Evolutionary conservation across 30 jellyfish, hydroid and myxozoan genomes (phyloP), one percentile per base, ranked within the genome.

Genomic region (Hydra vulgaris): DNA sequence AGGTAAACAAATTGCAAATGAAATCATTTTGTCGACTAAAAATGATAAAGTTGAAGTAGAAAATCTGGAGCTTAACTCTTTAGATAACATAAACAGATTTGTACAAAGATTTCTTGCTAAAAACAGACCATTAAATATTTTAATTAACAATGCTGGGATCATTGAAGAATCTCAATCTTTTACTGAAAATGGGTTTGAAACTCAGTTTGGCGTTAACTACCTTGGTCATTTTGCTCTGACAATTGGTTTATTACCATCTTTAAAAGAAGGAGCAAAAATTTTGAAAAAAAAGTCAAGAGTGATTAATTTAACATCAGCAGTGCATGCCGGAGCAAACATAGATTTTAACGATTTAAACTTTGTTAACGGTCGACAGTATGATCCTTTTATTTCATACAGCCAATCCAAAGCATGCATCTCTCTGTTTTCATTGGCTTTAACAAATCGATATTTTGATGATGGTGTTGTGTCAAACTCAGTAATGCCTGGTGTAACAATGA

Each of bases 141-240:
- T 78, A 15, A 78, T 78, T 0, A 78, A 78, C 54, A 78, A 78
- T 78, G 85, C 85, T 52, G 85, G 85, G 19, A 61, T 78, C 27
- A 78, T 78, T 81, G 26, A 23, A 18, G 18, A 18, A 4, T 40
- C 79, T 52, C 21, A 53, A 40, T 20, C 80, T 0, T 40, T 78
- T 20, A 78, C 85, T 52, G 80, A 53, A 23, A 81, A 78, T 25
- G 85, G 85, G 17, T 78, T 52, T 61, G 85, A 78, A 53, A 53
- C 66, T 52, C 85, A 78, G 23, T 52, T 78, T 7, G 85, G 80
- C 16, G 79, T 78, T 21, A 78, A 78, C 23, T 81, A 78, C 26
- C 79, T 27, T 27, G 85, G 85, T 53, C 85, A 78, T 52, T 78
- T 78, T 77, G 52, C 69, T 40, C n/a, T 78, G 53, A 78, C 85